These are phyloP conservation scores for Perognathus longimembris DNA, from an alignment of 2,113 vertebrate species.

Conservation along the genomic window DNA sequence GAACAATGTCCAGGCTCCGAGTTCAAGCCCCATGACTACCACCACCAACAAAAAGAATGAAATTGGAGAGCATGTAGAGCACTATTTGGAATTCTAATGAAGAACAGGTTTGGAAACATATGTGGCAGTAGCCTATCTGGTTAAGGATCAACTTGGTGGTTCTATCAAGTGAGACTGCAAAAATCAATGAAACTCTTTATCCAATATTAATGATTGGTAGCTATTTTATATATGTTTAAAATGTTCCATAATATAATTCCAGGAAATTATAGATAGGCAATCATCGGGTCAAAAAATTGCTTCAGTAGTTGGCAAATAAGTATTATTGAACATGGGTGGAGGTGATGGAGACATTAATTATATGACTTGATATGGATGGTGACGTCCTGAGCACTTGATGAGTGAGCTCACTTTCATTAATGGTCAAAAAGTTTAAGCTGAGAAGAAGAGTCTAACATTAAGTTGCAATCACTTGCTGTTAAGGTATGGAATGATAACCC, in stretches of 20 bases:
- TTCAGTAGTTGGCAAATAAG: background rate
- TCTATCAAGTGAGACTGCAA: background rate
- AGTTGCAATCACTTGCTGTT: background rate
- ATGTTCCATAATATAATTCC: constrained; percentile 11
- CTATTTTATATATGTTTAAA: background rate
- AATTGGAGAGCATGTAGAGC: background rate
- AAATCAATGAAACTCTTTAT: background rate
- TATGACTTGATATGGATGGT: background rate
- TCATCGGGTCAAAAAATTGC: background rate
- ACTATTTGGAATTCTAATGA: background rate
- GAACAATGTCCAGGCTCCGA: too few relatives aligned
- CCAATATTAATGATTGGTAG: background rate
- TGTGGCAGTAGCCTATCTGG: background rate
- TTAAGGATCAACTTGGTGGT: background rate
- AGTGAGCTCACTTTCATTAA: too few relatives aligned
- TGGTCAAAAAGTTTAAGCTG: background rate
- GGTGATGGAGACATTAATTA: background rate
- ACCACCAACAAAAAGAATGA: background rate
- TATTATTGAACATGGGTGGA: background rate
- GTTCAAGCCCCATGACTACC: too few relatives aligned
- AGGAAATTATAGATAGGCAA: background rate
- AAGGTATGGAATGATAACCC: constrained; percentile 17
- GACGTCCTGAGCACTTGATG: background rate
- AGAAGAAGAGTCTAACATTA: constrained; percentile 9
- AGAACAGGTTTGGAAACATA: background rate